Base-by-base conservation (phyloP, 2,113 vertebrate genomes). In the Phoenicopterus ruber region DNA sequence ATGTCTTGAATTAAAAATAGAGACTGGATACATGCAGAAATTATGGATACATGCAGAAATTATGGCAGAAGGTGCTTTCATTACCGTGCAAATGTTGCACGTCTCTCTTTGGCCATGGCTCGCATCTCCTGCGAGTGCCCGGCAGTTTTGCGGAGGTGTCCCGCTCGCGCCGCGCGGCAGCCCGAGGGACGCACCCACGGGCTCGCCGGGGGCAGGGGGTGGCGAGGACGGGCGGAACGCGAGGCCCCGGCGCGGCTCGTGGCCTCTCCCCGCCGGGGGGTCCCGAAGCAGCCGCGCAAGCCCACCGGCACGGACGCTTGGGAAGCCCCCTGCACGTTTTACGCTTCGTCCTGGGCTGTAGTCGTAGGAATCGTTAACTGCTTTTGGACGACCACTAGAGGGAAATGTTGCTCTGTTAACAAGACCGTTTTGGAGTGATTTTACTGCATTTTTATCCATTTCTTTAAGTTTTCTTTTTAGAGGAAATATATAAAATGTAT, bases 341-440 rank as follows among this genome's bases (percentile, higher is more conserved):
- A 2, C 38, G 29, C 31, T 13, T 6, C 29, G 0, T 3, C 14
- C 52, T 5, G 36, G 21, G 3, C 3, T 3, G 1, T 0, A 14
- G 58, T 4, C 7, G 2, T 1, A 22, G 21, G 40, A 34, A 57
- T 17, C 10, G 5, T 3, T 5, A 28, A 10, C 21, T 78, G 29
- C 49, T 2, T 6, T 10, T 5, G 34, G 12, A 11, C 67, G 14
- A 54, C 97, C 98, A 95, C 98, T 97, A 98, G 98, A 97, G 98
- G 98, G 98, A 96, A 98, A 97, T 91, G 67, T 98, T 98, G 98
- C 76, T 96, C 98, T 98, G 97, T 74, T 94, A 82, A 97, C 90
- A 17, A 70, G 57, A 13, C 4, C 1, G 0, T 13, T 58, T 9
- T 4, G n/a, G 2, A 5, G 3, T 3, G 5, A 20, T 5, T 24